A percentile compares a stretch with the other conserved stretches of the same genome.
Conservation (phyloP, 2,113 vertebrate species). For the Ammodytes marinus region DNA sequence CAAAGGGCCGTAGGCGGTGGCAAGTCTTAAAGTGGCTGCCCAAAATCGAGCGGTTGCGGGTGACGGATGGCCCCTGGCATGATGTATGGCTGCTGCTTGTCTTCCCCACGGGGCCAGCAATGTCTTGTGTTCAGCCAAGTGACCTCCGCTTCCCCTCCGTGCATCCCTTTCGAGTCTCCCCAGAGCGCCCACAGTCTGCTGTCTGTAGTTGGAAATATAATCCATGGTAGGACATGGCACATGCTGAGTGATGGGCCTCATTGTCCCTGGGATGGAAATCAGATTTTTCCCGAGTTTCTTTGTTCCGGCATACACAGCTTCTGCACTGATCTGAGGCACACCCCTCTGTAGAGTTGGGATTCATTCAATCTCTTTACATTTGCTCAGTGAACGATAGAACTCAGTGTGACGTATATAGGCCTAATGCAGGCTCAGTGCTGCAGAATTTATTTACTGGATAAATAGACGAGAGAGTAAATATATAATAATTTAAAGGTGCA, state of each 20-base stretch:
- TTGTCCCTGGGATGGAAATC: conserved; percentile 60
- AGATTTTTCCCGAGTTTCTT: conserved; percentile 40
- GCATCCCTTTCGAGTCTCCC: conserved; percentile 52
- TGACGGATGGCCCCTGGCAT: conserved; percentile 77
- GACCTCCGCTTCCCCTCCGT: conserved; percentile 64
- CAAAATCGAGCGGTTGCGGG: conserved; percentile 64
- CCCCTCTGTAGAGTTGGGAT: conserved; percentile 1
- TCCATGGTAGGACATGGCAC: conserved; percentile 55
- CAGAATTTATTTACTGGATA: not conserved
- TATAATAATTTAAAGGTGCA: not conserved
- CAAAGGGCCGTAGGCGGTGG: conserved; percentile 28
- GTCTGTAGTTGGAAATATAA: conserved; percentile 77
- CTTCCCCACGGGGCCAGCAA: conserved; percentile 47
- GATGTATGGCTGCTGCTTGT: conserved; percentile 68
- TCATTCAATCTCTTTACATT: conserved; percentile 1
- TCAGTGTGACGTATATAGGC: not conserved
- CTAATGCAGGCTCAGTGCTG: not conserved
- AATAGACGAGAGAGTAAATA: not conserved
- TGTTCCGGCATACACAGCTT: conserved; percentile 22
- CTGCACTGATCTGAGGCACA: not conserved
- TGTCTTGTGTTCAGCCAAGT: conserved; percentile 73
- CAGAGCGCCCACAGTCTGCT: conserved; percentile 54
- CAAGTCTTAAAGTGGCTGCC: conserved; percentile 63
- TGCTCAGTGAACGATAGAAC: not conserved
- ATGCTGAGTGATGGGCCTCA: conserved; percentile 68